Conservation (phyloP, 1,140 invertebrate species). For the Calliopsis andreniformis region DNA sequence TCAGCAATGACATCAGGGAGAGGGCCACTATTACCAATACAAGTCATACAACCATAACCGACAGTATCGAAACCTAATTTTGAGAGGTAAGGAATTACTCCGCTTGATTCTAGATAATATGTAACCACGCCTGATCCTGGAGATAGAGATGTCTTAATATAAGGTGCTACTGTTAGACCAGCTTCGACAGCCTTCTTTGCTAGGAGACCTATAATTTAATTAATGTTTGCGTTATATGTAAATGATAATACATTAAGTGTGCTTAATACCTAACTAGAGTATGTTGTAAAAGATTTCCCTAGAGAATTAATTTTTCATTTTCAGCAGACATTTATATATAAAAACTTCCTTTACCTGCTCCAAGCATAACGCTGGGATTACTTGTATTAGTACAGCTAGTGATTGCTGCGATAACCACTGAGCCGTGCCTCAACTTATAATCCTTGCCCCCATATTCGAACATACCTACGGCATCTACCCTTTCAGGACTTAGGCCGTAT, state of each 20-base stretch:
- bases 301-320: not conserved
- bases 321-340: not conserved
- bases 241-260: no score
- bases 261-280: no score
- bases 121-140: conserved; percentile 99
- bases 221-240: not conserved
- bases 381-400: conserved; percentile 99
- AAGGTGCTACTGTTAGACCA: conserved; percentile 93
- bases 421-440: conserved; percentile 94
- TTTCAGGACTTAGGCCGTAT: conserved; percentile 89
- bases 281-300: no score
- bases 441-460: conserved; percentile 92
- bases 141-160: conserved; percentile 97
- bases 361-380: conserved; percentile 98
- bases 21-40: conserved; percentile 98
- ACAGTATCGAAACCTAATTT: conserved; percentile 96
- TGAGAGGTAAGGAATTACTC: conserved; percentile 92
- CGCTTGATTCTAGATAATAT: conserved; percentile 95
- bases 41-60: conserved; percentile 99
- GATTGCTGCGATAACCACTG: conserved; percentile 98
- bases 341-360: conserved; percentile 85
- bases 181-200: conserved; percentile 97
- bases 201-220: conserved; percentile 86
- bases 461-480: conserved; percentile 85
- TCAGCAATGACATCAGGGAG: conserved; percentile 94